These are phyloP conservation scores for Pararge aegeria DNA, from an alignment of 1,140 invertebrate species.

Conservation along the genomic window DNA sequence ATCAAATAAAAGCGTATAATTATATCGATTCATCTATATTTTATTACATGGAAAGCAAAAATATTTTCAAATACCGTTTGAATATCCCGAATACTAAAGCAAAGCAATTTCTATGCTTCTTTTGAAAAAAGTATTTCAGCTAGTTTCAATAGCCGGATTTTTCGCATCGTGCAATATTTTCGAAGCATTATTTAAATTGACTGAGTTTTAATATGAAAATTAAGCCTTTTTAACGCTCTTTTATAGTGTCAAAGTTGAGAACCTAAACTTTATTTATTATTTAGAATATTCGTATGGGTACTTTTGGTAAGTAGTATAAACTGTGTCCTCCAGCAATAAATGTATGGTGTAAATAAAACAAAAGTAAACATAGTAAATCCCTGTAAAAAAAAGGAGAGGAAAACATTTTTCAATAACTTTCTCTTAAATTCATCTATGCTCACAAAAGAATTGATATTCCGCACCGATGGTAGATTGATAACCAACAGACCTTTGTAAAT, in stretches of 20 bases:
- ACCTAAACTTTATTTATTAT: no score
- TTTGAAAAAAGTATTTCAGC: constrained; percentile 2
- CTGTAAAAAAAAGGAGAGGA: not conserved
- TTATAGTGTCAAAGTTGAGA: no score
- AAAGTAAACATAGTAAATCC: no score
- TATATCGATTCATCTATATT: no score
- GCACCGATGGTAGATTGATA: not conserved
- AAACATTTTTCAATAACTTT: not conserved
- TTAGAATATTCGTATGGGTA: no score
- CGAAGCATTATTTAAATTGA: not conserved
- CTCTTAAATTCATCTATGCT: not conserved
- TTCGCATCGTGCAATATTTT: not conserved
- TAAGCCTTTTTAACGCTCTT: no score
- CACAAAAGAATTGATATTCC: not conserved
- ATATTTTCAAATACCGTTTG: not conserved
- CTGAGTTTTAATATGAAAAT: not conserved
- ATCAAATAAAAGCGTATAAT: no score
- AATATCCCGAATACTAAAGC: not conserved
- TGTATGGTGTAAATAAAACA: no score
- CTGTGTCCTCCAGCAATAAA: no score
- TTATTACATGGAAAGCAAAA: not conserved
- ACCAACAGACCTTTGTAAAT: not conserved
- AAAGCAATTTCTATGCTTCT: not conserved
- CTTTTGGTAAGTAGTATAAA: no score
- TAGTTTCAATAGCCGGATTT: not conserved